Evolutionary conservation across 2,888 invertebrate genomes (phyloP), one percentile per base, ranked within the genome.

Genomic region (Zeuzera pyrina): DNA sequence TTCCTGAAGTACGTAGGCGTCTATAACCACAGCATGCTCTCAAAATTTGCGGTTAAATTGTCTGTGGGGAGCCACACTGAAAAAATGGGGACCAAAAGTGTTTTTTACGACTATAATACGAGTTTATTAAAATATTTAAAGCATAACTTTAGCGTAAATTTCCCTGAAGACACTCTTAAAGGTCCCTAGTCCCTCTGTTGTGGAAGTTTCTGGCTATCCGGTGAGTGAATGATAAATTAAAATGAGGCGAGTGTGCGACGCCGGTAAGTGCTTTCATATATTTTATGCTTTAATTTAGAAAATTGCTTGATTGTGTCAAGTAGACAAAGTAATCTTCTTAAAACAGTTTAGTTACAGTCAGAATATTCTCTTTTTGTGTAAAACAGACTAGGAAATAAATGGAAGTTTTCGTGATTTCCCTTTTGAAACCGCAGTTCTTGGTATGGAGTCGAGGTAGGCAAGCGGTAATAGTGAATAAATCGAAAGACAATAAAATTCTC

Each of bases 41-140:
- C 46, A 45, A 49, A 58, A 57, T 52, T 57, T 59, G 57, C 47
- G 57, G 55, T 47, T 32, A 49, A 52, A 49, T 47, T 41, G 41
- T 42, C 47, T 45, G 59, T 57, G 52, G 63, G 72, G 70, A 62
- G 67, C 56, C 59, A 52, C 51, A 31, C 31, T 29, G 50, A 56
- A 69, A 77, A 74, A 78, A 76, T 66, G 69, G 57, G 53, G 53
- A 58, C 54, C 59, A 68, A 76, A 81, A 83, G 73, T 78, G 79
- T 79, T 81, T 81, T 78, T 79, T 79, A 78, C 78, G 71, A 65
- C 71, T 73, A 65, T 76, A 77, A 79, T 78, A 77, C 73, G 66
- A 68, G 73, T 81, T 81, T 78, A 83, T 81, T 81, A 78, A 78
- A 81, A 79, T 83, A 81, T 83, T 81, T 78, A 81, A 81, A 68